Evolutionary conservation across 2,888 invertebrate genomes (phyloP), one percentile per base, ranked within the genome.

Genomic region (Alentia gelatinosa): DNA sequence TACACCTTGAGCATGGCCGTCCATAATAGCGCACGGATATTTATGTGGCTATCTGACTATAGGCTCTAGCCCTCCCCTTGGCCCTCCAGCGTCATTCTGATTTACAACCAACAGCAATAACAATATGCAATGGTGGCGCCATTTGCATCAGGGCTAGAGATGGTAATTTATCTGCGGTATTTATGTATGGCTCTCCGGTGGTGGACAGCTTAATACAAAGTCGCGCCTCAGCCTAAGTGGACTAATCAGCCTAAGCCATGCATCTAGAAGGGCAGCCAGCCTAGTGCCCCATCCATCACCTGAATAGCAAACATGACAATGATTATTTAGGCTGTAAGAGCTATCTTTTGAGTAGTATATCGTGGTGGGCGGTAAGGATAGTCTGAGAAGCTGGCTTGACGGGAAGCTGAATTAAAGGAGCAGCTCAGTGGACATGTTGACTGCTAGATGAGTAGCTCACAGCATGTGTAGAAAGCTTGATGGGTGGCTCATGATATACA

Each of bases 101-200:
- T 68, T 68, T 68, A 68, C 68, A 26, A 1, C 68, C 68, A 12
- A 4, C 68, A 26, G 26, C 47, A 68, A 68, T 68, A 68, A 68
- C 68, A 30, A 68, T 68, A 68, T 68, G 68, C 68, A 68, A 68
- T 68, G 68, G 30, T 15, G 74, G 74, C 39, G 39, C 79, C 37
- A 79, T 79, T 79, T 79, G 79, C 79, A 79, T 79, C 37, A 39
- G 79, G 23, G 3, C 37, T 0, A 19, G 79, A 79, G 79, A 35
- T 79, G 79, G 79, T 35, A 79, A 79, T 79, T 79, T 79, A 79
- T 79, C 79, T 15, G 37, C 37, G 35, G 79, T 79, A 79, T 79
- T 79, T 79, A 79, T 79, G 79, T 79, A 79, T 79, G 79, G 79
- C 37, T 39, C 1, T 23, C 35, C 23, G 0, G 19, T 35, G 79